Evolutionary conservation across 2,797 vertebrate species (phyloP), one percentile per base, ranked within the genome.

Genomic region (Cryptoprocta ferox): DNA sequence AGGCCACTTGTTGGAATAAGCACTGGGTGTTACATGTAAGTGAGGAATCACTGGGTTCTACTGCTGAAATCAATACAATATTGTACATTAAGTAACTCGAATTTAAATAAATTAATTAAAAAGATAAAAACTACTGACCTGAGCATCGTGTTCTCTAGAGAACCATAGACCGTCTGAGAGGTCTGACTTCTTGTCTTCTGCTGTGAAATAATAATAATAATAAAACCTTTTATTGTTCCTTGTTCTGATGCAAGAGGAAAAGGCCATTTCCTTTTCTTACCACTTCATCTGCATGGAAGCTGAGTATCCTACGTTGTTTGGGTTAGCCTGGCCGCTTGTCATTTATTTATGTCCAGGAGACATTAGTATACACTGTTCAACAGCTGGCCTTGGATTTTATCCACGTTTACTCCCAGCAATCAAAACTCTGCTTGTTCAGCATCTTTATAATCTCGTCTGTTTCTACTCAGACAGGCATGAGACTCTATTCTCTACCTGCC

Each of bases 401-500:
- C 48, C 53, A 21, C 5, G 15, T 93, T 82, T 79, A 19, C 15
- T 91, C 59, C 53, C 39, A 86, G 37, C 28, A 42, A 93, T 30
- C 4, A 76, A 96, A 92, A 18, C 28, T 45, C 6, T 30, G 10
- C 26, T 61, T 97, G n/a, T 84, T 93, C 39, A 35, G 63, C 92
- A 85, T 95, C 89, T 95, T 84, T 95, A 53, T 91, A 94, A 94
- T 95, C 76, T 39, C 0, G 73, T 93, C 53, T 94, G 48, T 80
- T 88, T 75, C 28, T 19, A 68, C 13, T 93, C 93, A 81, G 73
- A 53, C 30, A 75, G 79, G 26, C 50, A 59, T 24, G 30, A 61
- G 56, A 63, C 37, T 48, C 45, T 92, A 97, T 79, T 37, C 56
- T 82, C 14, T 6, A 5, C 50, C 79, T 98, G 94, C 90, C 96